These are phyloP conservation scores for Athetis lepigone DNA, from an alignment of 2,888 invertebrate species.

Conservation along the genomic window DNA sequence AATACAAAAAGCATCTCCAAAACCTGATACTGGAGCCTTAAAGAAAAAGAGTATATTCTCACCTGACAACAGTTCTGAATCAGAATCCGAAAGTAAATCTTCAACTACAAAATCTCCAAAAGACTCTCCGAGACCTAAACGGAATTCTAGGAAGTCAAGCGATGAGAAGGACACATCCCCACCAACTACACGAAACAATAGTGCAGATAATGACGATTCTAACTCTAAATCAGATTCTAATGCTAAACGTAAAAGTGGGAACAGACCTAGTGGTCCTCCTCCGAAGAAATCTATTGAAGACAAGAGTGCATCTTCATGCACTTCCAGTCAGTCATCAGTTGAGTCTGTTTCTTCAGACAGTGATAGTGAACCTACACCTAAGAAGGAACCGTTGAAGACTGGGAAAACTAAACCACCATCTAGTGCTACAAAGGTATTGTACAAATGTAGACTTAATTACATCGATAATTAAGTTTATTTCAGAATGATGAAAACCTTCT, in stretches of 20 bases:
- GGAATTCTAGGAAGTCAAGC: slow-evolving; percentile 81
- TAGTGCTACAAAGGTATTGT: slow-evolving; percentile 71
- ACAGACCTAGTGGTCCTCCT: slow-evolving; percentile 82
- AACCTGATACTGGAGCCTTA: slow-evolving; percentile 73
- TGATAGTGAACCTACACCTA: slow-evolving; percentile 81
- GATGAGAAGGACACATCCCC: slow-evolving; percentile 78
- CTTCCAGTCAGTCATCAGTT: slow-evolving; percentile 86
- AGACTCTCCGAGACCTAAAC: slow-evolving; percentile 77
- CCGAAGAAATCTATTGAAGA: slow-evolving; percentile 82
- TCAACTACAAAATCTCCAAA: slow-evolving; percentile 75
- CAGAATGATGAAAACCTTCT: background rate
- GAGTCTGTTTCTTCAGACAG: slow-evolving; percentile 86
- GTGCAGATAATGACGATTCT: slow-evolving; percentile 79
- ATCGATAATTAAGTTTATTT: background rate
- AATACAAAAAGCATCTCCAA: slow-evolving; percentile 76
- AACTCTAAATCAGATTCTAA: slow-evolving; percentile 71
- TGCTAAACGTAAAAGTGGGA: slow-evolving; percentile 80
- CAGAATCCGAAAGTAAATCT: slow-evolving; percentile 82
- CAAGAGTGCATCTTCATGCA: slow-evolving; percentile 85
- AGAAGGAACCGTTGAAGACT: slow-evolving; percentile 79
- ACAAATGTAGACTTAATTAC: background rate
- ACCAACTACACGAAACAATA: slow-evolving; percentile 65
- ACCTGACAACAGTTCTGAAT: slow-evolving; percentile 92
- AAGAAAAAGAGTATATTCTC: slow-evolving; percentile 96
- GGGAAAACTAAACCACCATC: slow-evolving; percentile 82